Base-by-base conservation (phyloP, 2,113 vertebrate genomes). In the Mormyrus lacerda region DNA sequence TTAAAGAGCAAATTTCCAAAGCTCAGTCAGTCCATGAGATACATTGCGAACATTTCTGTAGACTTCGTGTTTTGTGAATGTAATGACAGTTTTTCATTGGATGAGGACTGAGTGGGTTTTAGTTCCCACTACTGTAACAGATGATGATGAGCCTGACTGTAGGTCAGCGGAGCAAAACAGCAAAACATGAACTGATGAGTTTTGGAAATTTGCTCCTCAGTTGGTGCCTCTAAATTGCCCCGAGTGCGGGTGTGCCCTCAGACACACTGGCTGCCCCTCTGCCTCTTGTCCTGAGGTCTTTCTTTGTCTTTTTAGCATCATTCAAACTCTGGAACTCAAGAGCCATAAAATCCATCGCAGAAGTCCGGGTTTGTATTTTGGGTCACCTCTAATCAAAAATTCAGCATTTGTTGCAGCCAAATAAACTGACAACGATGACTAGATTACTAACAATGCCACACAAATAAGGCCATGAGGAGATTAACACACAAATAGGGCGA, bases 401-500 rank as follows among this genome's bases (percentile, higher is more conserved):
- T 5, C 73, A 48, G 17, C 24, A 15, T 85, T 50, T 50, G 44
- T 31, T 50, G 44, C 83, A 31, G 6, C 24, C 44, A n/a, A 13
- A 47, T 85, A 21, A 42, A 31, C 35, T 55, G 51, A 90, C 39
- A 58, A 11, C 2, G 73, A 50, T 9, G 48, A 2, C 50, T 3
- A 53, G 17, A 53, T 27, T 51, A 19, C n/a, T 19, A 53, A 35
- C 11, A 87, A 44, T 45, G 48, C 47, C 87, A 87, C 82, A 89
- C 83, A 45, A 90, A 88, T 48, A 90, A 88, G 35, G 27, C 10
- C n/a, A 35, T 19, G 31, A 87, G 13, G 85, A 87, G 47, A 87
- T 87, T 87, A 53, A 35, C 39, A 53, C 48, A 35, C 8, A 35
- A 15, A 24, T 11, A 48, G 50, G 39, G 31, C 17, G 5, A 27